Conservation (phyloP, 2,888 invertebrate species). For the Diplolepis rosae region DNA sequence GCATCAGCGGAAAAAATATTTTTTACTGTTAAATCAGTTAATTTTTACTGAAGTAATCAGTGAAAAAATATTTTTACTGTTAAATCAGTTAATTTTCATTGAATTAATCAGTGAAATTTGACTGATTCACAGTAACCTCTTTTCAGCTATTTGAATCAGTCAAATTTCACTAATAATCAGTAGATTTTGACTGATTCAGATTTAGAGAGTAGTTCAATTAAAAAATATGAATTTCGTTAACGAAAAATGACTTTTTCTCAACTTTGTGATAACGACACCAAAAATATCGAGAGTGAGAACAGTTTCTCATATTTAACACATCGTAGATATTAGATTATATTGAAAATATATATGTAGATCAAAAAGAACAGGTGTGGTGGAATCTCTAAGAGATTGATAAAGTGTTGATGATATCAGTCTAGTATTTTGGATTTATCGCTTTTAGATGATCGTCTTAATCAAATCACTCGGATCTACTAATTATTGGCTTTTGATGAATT, state of each 20-base stretch:
- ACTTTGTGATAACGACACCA: neutral
- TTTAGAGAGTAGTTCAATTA: too few relatives aligned
- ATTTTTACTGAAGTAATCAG: too few relatives aligned
- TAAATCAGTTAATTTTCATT: too few relatives aligned
- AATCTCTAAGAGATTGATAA: neutral
- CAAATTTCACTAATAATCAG: too few relatives aligned
- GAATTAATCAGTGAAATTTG: too few relatives aligned
- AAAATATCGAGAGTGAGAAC: neutral
- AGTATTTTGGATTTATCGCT: neutral
- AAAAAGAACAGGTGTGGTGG: conserved; percentile 5
- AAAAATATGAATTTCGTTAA: neutral
- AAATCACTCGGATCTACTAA: neutral
- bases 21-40: too few relatives aligned
- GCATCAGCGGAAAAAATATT: too few relatives aligned
- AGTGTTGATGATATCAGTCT: conserved; percentile 1
- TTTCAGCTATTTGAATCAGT: too few relatives aligned
- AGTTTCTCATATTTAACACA: neutral
- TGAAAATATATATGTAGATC: conserved; percentile 2
- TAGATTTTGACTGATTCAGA: too few relatives aligned
- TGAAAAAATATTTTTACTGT: too few relatives aligned
- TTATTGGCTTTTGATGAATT: neutral
- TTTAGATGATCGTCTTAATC: neutral
- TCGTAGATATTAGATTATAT: neutral
- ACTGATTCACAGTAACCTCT: too few relatives aligned
- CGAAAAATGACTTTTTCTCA: neutral